phyloP scores from a whole-genome alignment of 2,888 invertebrate species.

The Malthinus seriepunctatus region DNA sequence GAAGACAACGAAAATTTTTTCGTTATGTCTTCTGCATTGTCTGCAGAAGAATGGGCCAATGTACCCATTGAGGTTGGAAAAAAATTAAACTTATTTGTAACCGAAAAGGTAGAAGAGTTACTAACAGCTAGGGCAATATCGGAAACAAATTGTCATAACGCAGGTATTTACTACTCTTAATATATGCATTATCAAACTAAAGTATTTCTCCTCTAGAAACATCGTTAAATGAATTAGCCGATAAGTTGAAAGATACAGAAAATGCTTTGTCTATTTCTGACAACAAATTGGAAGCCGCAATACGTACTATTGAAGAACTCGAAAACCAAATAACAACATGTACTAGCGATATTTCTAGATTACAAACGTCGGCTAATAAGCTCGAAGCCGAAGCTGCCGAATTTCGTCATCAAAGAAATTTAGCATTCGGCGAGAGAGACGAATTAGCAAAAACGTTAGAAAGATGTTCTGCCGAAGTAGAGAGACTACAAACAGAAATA shows the following conservation, averaged over 20 bases:
- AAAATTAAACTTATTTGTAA: slow-evolving; percentile 66
- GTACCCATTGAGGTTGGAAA: slow-evolving; percentile 59
- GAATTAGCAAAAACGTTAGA: slow-evolving; percentile 72
- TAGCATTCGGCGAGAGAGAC: slow-evolving; percentile 75
- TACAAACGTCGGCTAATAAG: slow-evolving; percentile 65
- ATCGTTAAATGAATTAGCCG: slow-evolving; percentile 53
- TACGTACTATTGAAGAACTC: slow-evolving; percentile 66
- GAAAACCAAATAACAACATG: slow-evolving; percentile 66
- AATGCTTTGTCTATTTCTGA: slow-evolving; percentile 67
- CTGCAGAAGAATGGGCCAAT: slow-evolving; percentile 59
- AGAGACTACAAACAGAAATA: slow-evolving; percentile 71
- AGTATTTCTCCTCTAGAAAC: slow-evolving; percentile 13
- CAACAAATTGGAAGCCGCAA: slow-evolving; percentile 64
- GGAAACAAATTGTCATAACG: slow-evolving; percentile 66
- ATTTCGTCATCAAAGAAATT: slow-evolving; percentile 70
- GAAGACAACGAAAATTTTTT: slow-evolving; percentile 40
- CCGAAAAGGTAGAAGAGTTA: slow-evolving; percentile 69
- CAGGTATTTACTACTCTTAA: slow-evolving; percentile 55
- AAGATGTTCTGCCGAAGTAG: slow-evolving; percentile 72
- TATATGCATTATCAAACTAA: too few relatives aligned
- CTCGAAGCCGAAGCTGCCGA: slow-evolving; percentile 69
- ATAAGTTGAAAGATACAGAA: slow-evolving; percentile 60
- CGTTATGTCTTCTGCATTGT: slow-evolving; percentile 53
- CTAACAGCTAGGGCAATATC: slow-evolving; percentile 74
- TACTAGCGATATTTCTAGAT: slow-evolving; percentile 65